Percentiles rank a stretch among this genome's conserved stretches.
Conservation (phyloP, 2,888 invertebrate species). For the Stenoptilia bipunctidactyla region DNA sequence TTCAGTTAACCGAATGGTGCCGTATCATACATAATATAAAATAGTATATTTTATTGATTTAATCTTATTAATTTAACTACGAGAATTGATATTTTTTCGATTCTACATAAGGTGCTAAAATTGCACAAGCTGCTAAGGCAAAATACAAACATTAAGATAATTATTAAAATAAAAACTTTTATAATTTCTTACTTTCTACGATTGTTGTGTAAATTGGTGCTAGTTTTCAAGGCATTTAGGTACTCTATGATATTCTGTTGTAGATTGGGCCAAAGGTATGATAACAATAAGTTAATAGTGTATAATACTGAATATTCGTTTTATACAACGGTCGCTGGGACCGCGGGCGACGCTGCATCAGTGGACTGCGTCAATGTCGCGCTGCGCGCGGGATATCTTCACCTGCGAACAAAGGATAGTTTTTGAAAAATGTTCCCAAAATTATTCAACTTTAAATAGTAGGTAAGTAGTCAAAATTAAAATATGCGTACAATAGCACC, state of each 20-base stretch:
- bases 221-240: slow-evolving; percentile 27
- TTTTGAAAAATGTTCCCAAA: neutral
- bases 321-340: no score
- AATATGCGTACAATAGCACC: no score
- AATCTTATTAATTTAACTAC: no score
- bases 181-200: slow-evolving; percentile 33
- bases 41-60: no score
- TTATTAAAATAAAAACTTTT: neutral
- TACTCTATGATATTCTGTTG: neutral
- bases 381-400: slow-evolving; percentile 95
- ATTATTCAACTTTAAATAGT: no score
- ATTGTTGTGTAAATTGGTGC: slow-evolving; percentile 47
- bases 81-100: no score
- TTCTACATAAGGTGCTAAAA: slow-evolving; percentile 18
- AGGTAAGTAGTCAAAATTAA: no score
- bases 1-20: no score
- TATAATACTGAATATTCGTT: slow-evolving; percentile 22
- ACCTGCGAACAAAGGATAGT: slow-evolving; percentile 53
- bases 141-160: slow-evolving; percentile 28
- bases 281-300: slow-evolving; percentile 2
- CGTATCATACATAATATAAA: no score
- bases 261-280: neutral
- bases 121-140: slow-evolving; percentile 64
- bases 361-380: slow-evolving; percentile 88
- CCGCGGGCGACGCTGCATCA: slow-evolving; percentile 24